Percentiles rank a stretch among this genome's conserved stretches.
These are phyloP conservation scores for Copidosoma floridanum DNA, from an alignment of 1,140 invertebrate species.

Conservation along the genomic window DNA sequence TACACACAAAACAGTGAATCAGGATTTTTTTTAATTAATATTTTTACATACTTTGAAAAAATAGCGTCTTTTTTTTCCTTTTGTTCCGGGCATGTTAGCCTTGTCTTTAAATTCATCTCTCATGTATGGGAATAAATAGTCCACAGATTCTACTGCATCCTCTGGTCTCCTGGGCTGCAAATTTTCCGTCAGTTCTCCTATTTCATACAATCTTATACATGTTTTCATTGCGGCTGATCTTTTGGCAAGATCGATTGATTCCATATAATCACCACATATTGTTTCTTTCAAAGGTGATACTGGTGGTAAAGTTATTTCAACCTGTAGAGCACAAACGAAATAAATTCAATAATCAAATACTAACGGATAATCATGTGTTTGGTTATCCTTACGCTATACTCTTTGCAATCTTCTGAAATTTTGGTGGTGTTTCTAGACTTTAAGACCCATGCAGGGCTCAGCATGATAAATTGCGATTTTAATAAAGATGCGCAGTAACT, in stretches of 20 bases:
- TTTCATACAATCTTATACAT: constrained; percentile 69
- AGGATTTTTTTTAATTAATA: neutral
- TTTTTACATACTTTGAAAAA: constrained; percentile 42
- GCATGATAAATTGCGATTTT: constrained; percentile 77
- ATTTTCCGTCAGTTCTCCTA: constrained; percentile 76
- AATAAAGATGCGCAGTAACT: constrained; percentile 77
- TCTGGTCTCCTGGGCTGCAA: constrained; percentile 68
- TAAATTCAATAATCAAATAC: constrained; percentile 14
- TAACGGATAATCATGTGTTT: neutral
- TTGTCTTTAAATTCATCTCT: constrained; percentile 40
- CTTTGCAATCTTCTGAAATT: constrained; percentile 1
- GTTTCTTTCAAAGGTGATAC: constrained; percentile 35
- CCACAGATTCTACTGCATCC: constrained; percentile 34
- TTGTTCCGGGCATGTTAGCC: constrained; percentile 62
- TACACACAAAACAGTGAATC: no score
- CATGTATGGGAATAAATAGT: constrained; percentile 59
- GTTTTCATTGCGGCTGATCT: constrained; percentile 75
- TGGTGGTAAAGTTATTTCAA: constrained; percentile 45
- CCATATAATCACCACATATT: constrained; percentile 50
- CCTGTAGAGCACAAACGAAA: no score
- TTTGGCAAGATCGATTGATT: constrained; percentile 69
- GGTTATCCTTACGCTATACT: no score
- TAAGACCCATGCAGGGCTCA: constrained; percentile 72
- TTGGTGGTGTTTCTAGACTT: no score
- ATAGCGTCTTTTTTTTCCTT: constrained; percentile 65